Evolutionary conservation across 1,140 invertebrate species (phyloP), one percentile per base, ranked within the genome.

Genomic region (Zaprionus gabonicus): DNA sequence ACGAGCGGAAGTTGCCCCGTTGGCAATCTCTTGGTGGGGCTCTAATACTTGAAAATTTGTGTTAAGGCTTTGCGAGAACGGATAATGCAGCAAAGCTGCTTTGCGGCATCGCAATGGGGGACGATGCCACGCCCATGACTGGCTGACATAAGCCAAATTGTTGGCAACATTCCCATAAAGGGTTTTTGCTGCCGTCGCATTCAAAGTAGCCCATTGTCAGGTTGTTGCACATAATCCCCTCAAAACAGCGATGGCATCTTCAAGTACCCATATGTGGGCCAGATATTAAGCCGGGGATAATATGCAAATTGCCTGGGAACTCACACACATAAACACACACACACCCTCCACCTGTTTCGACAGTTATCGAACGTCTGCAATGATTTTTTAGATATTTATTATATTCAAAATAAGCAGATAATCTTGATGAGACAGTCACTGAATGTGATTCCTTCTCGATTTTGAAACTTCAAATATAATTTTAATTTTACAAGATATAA

Each of bases 1-100:
- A 90, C 71, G 88, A 83, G 81, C 81, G 84, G 85, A 88, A 90
- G 84, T 90, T 88, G 70, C 69, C 78, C 77, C 72, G 46, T 58
- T 57, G 55, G 15, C 41, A 17, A 15, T 27, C n/a, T 55, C 44
- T 49, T 56, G 15, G 15, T 10, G 6, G 17, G 17, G 60, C 72
- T 75, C 71, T 87, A 87, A 87, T 87, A 84, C 81, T 84, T 78
- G 84, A 88, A 88, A 90, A 88, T 88, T 81, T 90, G 84, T 57
- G 75, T 71, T 81, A 90, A 76, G 81, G 71, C 81, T 77, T 74
- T 72, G 68, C 68, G 63, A 62, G 44, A 58, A 56, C 27, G 83
- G 78, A 78, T 83, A 88, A 87, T 83, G 69, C 62, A 72, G 59
- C 60, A 80, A 86, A 88, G 78, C 83, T 75, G 69, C 65, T 80